These are phyloP conservation scores for Mayetiola destructor DNA, from an alignment of 2,888 invertebrate genomes.

Conservation along the genomic window DNA sequence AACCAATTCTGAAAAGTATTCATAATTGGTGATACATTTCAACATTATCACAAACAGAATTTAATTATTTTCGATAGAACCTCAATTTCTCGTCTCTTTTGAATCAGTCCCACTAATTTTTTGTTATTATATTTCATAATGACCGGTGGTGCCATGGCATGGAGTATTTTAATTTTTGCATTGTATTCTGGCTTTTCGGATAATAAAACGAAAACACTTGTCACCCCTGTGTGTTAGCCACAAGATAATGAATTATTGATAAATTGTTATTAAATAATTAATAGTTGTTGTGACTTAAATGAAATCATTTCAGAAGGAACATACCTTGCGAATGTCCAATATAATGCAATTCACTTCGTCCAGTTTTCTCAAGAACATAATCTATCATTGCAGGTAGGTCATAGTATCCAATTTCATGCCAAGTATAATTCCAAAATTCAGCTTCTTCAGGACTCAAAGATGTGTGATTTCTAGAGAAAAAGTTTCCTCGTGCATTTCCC, in stretches of 20 bases:
- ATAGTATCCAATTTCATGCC: slow-evolving; percentile 55
- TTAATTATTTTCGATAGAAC: no score
- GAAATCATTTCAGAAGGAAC: no score
- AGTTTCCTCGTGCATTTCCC: slow-evolving; percentile 67
- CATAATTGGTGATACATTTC: background rate
- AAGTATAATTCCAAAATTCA: slow-evolving; percentile 56
- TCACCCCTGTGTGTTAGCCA: no score
- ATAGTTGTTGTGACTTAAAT: no score
- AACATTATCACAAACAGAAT: no score
- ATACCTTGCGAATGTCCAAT: slow-evolving; percentile 71
- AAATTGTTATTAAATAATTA: no score
- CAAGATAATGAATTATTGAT: no score
- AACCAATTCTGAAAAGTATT: background rate
- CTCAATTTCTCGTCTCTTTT: no score
- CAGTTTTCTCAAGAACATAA: slow-evolving; percentile 45
- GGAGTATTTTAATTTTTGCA: background rate
- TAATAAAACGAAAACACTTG: background rate
- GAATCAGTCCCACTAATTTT: no score
- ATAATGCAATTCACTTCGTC: slow-evolving; percentile 49
- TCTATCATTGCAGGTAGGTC: slow-evolving; percentile 76
- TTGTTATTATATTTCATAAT: slow-evolving; percentile 43
- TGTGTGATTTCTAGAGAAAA: slow-evolving; percentile 40
- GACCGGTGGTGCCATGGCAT: slow-evolving; percentile 48
- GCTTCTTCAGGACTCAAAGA: slow-evolving; percentile 31
- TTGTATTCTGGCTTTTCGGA: background rate